Conservation (phyloP, 1,140 invertebrate species). For the Microplitis mediator region DNA sequence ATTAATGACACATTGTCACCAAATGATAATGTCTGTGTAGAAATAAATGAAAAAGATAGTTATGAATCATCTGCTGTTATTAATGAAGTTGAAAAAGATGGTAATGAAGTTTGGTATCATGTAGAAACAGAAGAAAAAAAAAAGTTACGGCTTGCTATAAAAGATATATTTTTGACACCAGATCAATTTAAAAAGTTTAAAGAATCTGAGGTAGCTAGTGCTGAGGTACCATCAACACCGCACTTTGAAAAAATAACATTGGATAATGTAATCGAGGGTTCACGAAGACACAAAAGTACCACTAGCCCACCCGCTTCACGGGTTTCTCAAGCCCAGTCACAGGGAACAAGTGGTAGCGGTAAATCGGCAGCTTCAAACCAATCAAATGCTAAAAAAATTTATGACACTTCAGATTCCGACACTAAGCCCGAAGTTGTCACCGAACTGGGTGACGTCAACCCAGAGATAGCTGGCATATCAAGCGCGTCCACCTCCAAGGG, state of each 20-base stretch:
- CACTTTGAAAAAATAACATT: slow-evolving; percentile 45
- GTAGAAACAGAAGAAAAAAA: slow-evolving; percentile 47
- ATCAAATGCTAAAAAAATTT: slow-evolving; percentile 22
- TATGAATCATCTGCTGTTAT: slow-evolving; percentile 50
- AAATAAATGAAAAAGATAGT: slow-evolving; percentile 32
- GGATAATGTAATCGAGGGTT: slow-evolving; percentile 52
- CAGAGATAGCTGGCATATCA: slow-evolving; percentile 61
- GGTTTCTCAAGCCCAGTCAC: background rate
- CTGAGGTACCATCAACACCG: slow-evolving; percentile 43
- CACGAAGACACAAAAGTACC: slow-evolving; percentile 35
- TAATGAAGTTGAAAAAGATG: slow-evolving; percentile 31
- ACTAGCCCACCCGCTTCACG: slow-evolving; percentile 35
- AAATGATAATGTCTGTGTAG: slow-evolving; percentile 50
- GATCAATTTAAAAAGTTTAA: slow-evolving; percentile 51
- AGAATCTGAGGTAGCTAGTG: slow-evolving; percentile 36
- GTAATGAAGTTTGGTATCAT: slow-evolving; percentile 35
- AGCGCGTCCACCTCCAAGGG: slow-evolving; percentile 38
- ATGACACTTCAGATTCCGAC: slow-evolving; percentile 21
- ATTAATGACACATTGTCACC: slow-evolving; percentile 39
- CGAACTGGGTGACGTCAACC: slow-evolving; percentile 61
- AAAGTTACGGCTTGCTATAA: slow-evolving; percentile 41
- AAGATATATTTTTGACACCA: slow-evolving; percentile 46
- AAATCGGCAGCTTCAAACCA: slow-evolving; percentile 14
- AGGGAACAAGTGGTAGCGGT: background rate
- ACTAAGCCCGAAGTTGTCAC: slow-evolving; percentile 30